Conservation (phyloP, 2,888 invertebrate genomes). For the Cephonodes hylas region DNA sequence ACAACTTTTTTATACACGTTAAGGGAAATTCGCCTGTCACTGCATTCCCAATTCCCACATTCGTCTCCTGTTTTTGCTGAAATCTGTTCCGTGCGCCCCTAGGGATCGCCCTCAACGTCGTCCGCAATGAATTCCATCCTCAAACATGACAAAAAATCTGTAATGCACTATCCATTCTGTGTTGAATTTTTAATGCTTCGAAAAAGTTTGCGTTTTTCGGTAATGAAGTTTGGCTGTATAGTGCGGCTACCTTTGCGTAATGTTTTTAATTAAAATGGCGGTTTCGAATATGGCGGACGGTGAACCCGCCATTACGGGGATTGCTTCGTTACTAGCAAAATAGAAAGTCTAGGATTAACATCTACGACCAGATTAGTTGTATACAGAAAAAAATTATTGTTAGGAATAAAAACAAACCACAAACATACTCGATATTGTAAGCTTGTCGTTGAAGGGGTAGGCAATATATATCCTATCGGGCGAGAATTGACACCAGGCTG, state of each 20-base stretch:
- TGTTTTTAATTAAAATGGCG: neutral
- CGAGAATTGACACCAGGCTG: too few species aligned
- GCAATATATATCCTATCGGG: too few species aligned
- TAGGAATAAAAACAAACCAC: too few species aligned
- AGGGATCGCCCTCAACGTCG: neutral
- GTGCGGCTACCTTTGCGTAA: neutral
- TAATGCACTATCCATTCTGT: neutral
- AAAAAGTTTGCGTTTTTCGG: neutral
- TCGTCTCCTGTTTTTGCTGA: conserved; percentile 4
- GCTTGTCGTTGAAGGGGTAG: too few species aligned
- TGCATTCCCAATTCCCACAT: conserved; percentile 9
- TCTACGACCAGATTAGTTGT: too few species aligned
- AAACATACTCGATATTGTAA: too few species aligned
- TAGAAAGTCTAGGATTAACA: too few species aligned
- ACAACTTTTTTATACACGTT: conserved; percentile 1
- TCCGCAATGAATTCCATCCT: conserved; percentile 5
- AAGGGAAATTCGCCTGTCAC: neutral
- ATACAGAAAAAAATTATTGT: too few species aligned
- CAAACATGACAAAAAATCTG: conserved; percentile 2
- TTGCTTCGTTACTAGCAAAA: too few species aligned
- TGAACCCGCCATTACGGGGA: too few species aligned
- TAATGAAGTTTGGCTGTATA: neutral
- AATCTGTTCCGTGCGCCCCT: conserved; percentile 10
- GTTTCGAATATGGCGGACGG: neutral
- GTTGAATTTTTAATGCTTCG: neutral